These are phyloP conservation scores for Tryphoninae sp. DNA, from an alignment of 2,888 invertebrate species.

Conservation along the genomic window DNA sequence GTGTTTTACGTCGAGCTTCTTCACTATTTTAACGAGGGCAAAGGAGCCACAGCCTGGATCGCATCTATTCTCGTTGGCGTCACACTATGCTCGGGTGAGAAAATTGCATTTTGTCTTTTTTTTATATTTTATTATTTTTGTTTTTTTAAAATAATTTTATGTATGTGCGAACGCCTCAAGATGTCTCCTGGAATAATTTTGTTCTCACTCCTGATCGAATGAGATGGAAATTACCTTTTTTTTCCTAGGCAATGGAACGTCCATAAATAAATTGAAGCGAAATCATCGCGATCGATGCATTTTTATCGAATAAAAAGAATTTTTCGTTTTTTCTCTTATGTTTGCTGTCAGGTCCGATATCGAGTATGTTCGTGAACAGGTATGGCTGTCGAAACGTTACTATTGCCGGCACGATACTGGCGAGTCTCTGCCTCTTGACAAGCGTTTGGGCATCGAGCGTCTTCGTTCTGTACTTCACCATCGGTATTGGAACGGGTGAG, in stretches of 20 bases:
- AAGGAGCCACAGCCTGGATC: conserved; percentile 95
- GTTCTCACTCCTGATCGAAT: not conserved
- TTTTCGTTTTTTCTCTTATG: not conserved
- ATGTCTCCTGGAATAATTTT: not conserved
- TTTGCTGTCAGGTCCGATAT: conserved; percentile 90
- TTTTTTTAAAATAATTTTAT: not conserved
- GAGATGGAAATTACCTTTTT: not conserved
- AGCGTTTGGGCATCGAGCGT: conserved; percentile 94
- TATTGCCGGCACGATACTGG: conserved; percentile 92
- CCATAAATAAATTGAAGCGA: no score
- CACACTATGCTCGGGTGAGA: conserved; percentile 95
- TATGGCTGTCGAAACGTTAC: conserved; percentile 97
- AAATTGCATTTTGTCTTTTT: not conserved
- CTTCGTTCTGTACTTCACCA: conserved; percentile 93
- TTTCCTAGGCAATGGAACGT: no score
- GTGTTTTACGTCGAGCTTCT: conserved; percentile 95
- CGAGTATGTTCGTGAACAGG: conserved; percentile 96
- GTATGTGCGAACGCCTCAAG: not conserved
- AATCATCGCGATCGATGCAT: no score
- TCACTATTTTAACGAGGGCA: conserved; percentile 91
- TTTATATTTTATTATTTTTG: not conserved
- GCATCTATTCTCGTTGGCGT: conserved; percentile 97
- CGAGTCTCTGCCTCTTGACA: conserved; percentile 88
- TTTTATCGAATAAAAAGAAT: not conserved
- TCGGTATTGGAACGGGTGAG: conserved; percentile 93